Conservation (phyloP, 2,113 vertebrate genomes). For the Percopsis transmontana region DNA sequence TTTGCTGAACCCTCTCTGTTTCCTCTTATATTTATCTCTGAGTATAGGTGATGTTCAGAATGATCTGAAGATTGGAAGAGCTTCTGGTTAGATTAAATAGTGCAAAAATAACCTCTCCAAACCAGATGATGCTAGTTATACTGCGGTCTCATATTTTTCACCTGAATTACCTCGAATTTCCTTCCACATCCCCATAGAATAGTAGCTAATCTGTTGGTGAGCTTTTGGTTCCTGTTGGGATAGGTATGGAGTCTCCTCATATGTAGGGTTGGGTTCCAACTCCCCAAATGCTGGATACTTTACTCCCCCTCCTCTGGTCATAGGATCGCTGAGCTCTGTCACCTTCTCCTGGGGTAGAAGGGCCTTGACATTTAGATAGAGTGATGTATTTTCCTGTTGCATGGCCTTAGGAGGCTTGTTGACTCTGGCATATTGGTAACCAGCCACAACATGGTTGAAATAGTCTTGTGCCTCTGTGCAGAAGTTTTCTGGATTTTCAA, state of each 20-base stretch:
- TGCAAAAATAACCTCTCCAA: neutral
- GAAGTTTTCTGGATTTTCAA: too few relatives aligned
- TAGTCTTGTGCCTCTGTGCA: neutral
- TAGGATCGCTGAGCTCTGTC: neutral
- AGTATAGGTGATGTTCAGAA: constrained; percentile 42
- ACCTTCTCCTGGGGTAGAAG: constrained; percentile 5
- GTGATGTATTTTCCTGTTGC: neutral
- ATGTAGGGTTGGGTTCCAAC: constrained; percentile 56
- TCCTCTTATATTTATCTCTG: constrained; percentile 57
- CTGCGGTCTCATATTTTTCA: neutral
- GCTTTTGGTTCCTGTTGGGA: neutral
- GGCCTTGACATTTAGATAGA: neutral
- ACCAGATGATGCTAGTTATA: neutral
- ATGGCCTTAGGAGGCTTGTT: constrained; percentile 39
- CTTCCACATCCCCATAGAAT: constrained; percentile 30
- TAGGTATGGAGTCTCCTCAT: constrained; percentile 50
- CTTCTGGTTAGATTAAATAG: neutral
- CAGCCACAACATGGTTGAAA: neutral
- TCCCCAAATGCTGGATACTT: constrained; percentile 50
- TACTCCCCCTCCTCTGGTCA: neutral
- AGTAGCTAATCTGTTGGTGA: constrained; percentile 30
- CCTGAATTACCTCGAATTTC: neutral
- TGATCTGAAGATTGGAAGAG: neutral
- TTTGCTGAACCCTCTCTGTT: neutral
- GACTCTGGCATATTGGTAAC: constrained; percentile 50